Percentiles rank a stretch among this genome's conserved stretches.
Conservation (phyloP, 2,797 vertebrate species). For the Mormyrus proboscirostris region DNA sequence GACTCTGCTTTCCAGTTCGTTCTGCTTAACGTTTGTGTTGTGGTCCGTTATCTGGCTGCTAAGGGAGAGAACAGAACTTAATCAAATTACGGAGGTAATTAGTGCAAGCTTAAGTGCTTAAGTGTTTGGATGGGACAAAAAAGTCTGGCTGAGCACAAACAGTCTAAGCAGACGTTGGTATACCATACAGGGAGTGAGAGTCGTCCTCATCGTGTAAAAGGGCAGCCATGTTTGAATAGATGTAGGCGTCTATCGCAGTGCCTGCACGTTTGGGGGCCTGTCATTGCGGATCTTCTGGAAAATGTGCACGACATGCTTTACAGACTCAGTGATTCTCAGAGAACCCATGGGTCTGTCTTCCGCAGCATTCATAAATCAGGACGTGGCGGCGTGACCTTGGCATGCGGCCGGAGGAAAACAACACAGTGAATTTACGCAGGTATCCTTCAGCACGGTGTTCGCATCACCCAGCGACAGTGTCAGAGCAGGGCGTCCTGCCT, state of each 20-base stretch:
- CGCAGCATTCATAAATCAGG: constrained; percentile 13
- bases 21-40: not conserved
- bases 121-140: not conserved
- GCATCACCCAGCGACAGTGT: not conserved
- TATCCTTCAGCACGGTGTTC: not conserved
- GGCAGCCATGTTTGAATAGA: not conserved
- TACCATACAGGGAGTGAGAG: not conserved
- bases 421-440: not conserved
- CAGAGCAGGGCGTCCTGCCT: not conserved
- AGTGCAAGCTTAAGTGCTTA: not conserved
- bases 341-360: not conserved
- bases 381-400: not conserved
- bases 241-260: not conserved
- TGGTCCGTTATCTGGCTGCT: not conserved
- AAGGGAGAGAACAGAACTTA: not conserved
- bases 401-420: not conserved
- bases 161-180: not conserved
- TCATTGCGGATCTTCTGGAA: not conserved
- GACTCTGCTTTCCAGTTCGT: not conserved
- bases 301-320: not conserved
- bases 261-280: not conserved
- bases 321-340: not conserved
- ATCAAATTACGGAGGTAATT: not conserved
- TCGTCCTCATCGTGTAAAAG: not conserved
- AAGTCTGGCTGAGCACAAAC: not conserved